Base-by-base conservation (phyloP, 92 coral and sea anemone genomes). In the Phenganax subtilis region DNA sequence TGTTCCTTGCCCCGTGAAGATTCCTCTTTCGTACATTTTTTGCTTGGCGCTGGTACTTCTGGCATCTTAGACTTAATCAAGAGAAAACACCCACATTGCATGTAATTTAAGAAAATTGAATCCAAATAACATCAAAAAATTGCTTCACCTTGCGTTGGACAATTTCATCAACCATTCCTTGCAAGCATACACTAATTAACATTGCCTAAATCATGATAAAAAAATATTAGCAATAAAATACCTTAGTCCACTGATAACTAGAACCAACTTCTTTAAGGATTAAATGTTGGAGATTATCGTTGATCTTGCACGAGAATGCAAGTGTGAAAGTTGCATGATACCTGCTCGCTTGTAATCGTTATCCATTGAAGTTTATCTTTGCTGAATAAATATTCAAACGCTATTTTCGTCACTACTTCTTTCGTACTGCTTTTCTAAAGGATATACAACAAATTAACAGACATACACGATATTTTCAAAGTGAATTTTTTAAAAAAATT, bases 111-210 rank as follows among this genome's bases (percentile, higher is more conserved):
- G 75, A 12, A 69, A 3, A 7, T 25, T 25, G 51, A 20, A 12
- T 20, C 75, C 59, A 7, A 27, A 75, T 71, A 51, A 37, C 47
- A 37, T 37, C 47, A 37, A 37, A 37, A 37, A 8, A 59, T 37
- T 10, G 10, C 71, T 77, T 77, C 15, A 55, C 11, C 51, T 61
- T 77, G 57, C 51, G 31, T 11, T 61, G 75, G 61, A 93, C 72
- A 25, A 93, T 93, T 81, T 93, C 97, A 86, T 93, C 97, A 61
- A 93, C 97, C 60, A 93, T 93, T 70, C 93, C 88, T 77, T 93
- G 97, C 71, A 93, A 88, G 54, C 96, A 93, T 61, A 93, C 86
- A 81, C 97, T 93, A 85, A 93, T 89, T n/a, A 91, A 81, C 56
- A 93, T 89, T 12, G 97, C 96, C 97, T 93, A 83, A 27, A 77